phyloP scores from a whole-genome alignment of 1,140 invertebrate genomes.

The Pollicipes pollicipes region DNA sequence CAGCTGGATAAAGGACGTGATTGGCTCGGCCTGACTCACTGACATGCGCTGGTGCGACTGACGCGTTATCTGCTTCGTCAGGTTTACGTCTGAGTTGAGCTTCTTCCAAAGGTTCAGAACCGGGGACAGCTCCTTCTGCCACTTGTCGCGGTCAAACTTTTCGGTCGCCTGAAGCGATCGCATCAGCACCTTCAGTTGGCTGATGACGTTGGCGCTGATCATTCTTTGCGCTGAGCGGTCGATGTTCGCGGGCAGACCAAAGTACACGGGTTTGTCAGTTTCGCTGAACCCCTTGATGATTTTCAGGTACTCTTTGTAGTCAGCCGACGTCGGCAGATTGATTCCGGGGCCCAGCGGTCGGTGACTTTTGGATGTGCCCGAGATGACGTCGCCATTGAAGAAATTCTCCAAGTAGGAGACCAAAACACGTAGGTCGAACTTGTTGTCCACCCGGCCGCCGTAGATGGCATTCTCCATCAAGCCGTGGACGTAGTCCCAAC shows the following conservation, averaged over 20 bases:
- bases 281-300: constrained; percentile 44
- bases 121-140: constrained; percentile 42
- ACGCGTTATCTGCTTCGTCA: constrained; percentile 18
- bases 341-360: constrained; percentile 34
- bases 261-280: constrained; percentile 45
- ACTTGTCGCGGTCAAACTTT: constrained; percentile 28
- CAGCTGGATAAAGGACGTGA: constrained; percentile 34
- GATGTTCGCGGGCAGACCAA: constrained; percentile 65
- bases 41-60: neutral
- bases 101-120: constrained; percentile 57
- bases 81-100: constrained; percentile 30
- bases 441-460: constrained; percentile 69
- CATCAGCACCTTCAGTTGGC: constrained; percentile 37
- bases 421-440: constrained; percentile 53
- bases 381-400: constrained; percentile 39
- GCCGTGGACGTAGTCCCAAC: constrained; percentile 64
- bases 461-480: constrained; percentile 66
- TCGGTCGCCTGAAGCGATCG: constrained; percentile 20
- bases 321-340: constrained; percentile 31
- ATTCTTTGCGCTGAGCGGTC: constrained; percentile 55
- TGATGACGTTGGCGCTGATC: constrained; percentile 40
- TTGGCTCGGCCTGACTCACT: constrained; percentile 22
- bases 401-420: constrained; percentile 51
- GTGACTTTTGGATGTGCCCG: constrained; percentile 32
- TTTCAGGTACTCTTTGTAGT: constrained; percentile 40